phyloP scores from a whole-genome alignment of 2,888 invertebrate genomes.

The Ferdinandea cuprea region DNA sequence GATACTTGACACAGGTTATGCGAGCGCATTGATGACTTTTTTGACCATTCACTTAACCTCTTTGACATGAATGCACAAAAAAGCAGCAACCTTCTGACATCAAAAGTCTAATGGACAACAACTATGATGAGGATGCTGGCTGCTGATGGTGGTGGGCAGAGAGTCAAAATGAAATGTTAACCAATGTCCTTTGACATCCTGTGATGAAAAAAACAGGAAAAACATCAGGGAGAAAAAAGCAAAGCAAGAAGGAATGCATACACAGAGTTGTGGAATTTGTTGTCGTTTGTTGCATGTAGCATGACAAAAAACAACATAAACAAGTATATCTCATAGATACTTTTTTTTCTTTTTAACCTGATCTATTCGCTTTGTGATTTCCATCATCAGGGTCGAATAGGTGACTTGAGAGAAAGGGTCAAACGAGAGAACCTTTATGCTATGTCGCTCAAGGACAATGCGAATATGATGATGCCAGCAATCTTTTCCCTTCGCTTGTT shows the following conservation, averaged over 20 bases:
- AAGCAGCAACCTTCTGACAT: conserved; percentile 57
- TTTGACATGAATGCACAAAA: conserved; percentile 71
- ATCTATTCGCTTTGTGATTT: conserved; percentile 50
- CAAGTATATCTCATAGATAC: conserved; percentile 21
- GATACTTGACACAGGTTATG: conserved; percentile 45
- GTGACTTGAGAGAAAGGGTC: conserved; percentile 12
- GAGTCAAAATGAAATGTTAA: conserved; percentile 65
- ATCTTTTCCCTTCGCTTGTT: conserved; percentile 36
- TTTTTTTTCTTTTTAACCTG: conserved; percentile 47
- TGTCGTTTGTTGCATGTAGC: conserved; percentile 26
- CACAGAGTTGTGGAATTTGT: conserved; percentile 32
- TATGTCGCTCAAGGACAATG: conserved; percentile 41
- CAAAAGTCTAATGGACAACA: conserved; percentile 72
- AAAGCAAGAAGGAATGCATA: conserved; percentile 24
- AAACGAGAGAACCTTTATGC: conserved; percentile 28
- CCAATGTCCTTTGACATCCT: conserved; percentile 73
- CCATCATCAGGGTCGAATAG: conserved; percentile 51
- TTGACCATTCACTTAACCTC: conserved; percentile 76
- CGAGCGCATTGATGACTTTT: conserved; percentile 72
- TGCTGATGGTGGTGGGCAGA: conserved; percentile 31
- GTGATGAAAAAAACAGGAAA: conserved; percentile 25
- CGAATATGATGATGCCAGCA: conserved; percentile 19
- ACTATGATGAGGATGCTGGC: conserved; percentile 52
- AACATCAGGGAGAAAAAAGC: conserved; percentile 47
- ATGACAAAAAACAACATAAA: conserved; percentile 8